These are phyloP conservation scores for Thysanoteuthis rhombus DNA, from an alignment of 2,888 invertebrate genomes.

Conservation along the genomic window DNA sequence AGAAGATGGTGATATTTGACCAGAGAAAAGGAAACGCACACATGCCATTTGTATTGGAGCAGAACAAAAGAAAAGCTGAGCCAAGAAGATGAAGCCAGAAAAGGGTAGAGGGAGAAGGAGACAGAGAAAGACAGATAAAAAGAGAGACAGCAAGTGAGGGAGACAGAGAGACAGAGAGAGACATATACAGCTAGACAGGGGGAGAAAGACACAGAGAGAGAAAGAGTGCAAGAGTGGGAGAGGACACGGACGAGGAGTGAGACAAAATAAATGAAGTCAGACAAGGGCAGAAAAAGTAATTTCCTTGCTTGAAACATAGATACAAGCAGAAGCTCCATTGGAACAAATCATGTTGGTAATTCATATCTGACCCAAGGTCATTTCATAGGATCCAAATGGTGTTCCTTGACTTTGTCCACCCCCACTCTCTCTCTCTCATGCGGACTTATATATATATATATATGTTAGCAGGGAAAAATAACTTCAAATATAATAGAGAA, in stretches of 20 bases:
- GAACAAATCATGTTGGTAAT: neutral
- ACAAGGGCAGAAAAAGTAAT: slow-evolving; percentile 12
- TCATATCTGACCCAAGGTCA: neutral
- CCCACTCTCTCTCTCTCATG: neutral
- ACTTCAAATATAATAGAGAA: too few species aligned
- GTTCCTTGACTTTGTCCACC: neutral
- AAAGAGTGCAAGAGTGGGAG: too few species aligned
- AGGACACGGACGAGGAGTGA: too few species aligned
- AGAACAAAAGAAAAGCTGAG: neutral
- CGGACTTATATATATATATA: neutral
- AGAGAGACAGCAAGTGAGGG: too few species aligned
- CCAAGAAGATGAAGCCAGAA: neutral
- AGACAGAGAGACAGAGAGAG: too few species aligned
- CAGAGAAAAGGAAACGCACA: too few species aligned
- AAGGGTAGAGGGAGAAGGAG: too few species aligned
- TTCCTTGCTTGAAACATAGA: neutral
- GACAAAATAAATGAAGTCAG: too few species aligned
- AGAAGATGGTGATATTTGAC: neutral
- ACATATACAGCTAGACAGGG: too few species aligned
- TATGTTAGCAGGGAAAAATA: too few species aligned
- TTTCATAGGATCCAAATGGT: neutral
- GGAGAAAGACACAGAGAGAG: too few species aligned
- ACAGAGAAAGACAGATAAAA: too few species aligned
- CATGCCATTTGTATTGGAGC: neutral
- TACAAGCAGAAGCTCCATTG: neutral